phyloP scores from a whole-genome alignment of 1,140 invertebrate species.

The Achroia grisella region DNA sequence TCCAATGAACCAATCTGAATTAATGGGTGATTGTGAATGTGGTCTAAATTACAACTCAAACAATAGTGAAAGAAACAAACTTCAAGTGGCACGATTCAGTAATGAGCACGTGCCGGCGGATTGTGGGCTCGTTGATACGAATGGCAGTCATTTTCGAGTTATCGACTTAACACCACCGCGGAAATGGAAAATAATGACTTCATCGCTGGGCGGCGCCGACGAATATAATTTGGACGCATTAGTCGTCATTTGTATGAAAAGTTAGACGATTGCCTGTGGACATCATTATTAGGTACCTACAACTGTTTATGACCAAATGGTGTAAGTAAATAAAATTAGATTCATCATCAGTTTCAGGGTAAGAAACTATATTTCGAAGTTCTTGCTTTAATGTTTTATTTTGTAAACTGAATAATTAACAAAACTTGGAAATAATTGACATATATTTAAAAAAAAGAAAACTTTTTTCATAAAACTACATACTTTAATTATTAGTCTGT shows the following conservation, averaged over 20 bases:
- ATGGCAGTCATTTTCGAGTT: slow-evolving; percentile 67
- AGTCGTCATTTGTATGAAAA: slow-evolving; percentile 44
- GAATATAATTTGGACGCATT: slow-evolving; percentile 62
- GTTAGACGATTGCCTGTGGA: slow-evolving; percentile 2
- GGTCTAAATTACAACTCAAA: slow-evolving; percentile 22
- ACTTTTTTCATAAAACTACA: too few species aligned
- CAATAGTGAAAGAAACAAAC: slow-evolving; percentile 6
- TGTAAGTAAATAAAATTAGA: background rate
- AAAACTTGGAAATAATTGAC: too few species aligned
- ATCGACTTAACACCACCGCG: slow-evolving; percentile 60
- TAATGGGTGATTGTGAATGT: background rate
- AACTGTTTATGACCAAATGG: background rate
- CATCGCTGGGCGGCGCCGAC: slow-evolving; percentile 49
- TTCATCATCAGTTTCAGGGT: too few species aligned
- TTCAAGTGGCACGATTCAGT: slow-evolving; percentile 32
- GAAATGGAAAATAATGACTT: slow-evolving; percentile 71
- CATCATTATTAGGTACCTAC: slow-evolving; percentile 8
- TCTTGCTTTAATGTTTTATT: too few species aligned
- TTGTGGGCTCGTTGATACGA: slow-evolving; percentile 43
- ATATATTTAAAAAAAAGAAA: too few species aligned
- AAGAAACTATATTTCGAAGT: too few species aligned
- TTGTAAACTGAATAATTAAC: too few species aligned
- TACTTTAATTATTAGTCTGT: too few species aligned
- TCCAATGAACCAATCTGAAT: too few species aligned
- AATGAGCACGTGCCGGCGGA: slow-evolving; percentile 41